A percentile compares a stretch with the other conserved stretches of the same genome.
Evolutionary conservation across 2,888 invertebrate genomes (phyloP).

Genomic region (Stenolophus ochropezus): DNA sequence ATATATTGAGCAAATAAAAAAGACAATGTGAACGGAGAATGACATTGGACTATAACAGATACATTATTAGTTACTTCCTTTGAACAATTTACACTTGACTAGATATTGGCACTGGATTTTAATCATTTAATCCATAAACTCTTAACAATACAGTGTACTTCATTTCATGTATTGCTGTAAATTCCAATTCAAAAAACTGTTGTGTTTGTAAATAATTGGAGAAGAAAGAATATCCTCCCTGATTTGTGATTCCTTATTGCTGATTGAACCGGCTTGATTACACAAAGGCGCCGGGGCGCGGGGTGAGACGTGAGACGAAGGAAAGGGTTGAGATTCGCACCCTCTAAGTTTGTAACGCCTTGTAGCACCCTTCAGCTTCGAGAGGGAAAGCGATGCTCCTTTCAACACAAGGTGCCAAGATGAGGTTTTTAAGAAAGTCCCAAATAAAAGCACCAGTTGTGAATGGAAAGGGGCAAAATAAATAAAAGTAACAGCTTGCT

Average conservation of each 20-base stretch:
- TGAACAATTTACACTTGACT: too few relatives aligned
- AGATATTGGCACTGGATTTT: too few relatives aligned
- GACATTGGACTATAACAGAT: too few relatives aligned
- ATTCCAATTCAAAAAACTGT: too few relatives aligned
- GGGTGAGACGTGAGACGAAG: neutral
- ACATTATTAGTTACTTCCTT: too few relatives aligned
- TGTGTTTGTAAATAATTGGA: too few relatives aligned
- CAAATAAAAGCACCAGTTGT: neutral
- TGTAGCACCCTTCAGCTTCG: conserved; percentile 11
- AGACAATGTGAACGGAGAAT: too few relatives aligned
- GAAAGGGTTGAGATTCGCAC: conserved; percentile 48
- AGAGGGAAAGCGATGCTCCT: neutral
- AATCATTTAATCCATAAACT: too few relatives aligned
- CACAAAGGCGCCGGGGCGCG: conserved; percentile 4
- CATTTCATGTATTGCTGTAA: too few relatives aligned
- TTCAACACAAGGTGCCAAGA: neutral
- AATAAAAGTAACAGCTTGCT: too few relatives aligned
- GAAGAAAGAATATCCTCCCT: conserved; percentile 1
- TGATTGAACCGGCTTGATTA: conserved; percentile 42
- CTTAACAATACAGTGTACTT: too few relatives aligned
- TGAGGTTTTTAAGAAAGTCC: neutral
- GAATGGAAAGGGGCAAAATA: neutral
- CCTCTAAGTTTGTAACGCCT: conserved; percentile 45
- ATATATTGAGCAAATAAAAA: too few relatives aligned
- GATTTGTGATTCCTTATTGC: conserved; percentile 45